phyloP scores from a whole-genome alignment of 2,113 vertebrate species.

The Martes martes region DNA sequence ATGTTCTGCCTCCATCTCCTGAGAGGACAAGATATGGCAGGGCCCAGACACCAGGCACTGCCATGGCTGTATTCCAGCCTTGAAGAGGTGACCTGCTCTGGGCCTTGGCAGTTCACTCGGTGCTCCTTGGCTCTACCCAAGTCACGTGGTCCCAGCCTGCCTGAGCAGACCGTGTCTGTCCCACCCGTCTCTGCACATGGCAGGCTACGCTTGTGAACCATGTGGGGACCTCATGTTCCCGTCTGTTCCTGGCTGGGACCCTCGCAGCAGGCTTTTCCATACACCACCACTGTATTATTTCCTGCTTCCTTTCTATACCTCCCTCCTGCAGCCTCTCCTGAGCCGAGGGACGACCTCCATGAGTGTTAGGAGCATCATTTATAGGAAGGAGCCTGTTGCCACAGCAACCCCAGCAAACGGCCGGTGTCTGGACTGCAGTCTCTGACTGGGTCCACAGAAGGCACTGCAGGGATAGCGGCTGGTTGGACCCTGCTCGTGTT shows the following conservation, averaged over 20 bases:
- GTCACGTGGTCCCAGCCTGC: not conserved
- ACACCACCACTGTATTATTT: not conserved
- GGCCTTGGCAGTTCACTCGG: not conserved
- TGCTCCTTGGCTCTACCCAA: not conserved
- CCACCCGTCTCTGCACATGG: too few relatives aligned
- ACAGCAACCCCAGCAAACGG: conserved; percentile 16
- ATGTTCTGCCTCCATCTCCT: not conserved
- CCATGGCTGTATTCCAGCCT: not conserved
- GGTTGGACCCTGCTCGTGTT: conserved; percentile 20
- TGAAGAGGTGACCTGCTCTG: not conserved
- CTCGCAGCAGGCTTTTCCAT: not conserved
- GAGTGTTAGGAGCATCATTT: conserved; percentile 37
- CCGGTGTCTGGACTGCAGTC: not conserved
- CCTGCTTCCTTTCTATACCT: not conserved
- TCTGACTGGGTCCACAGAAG: conserved; percentile 74
- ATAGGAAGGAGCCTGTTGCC: conserved; percentile 46
- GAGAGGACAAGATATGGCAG: not conserved
- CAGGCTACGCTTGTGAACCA: not conserved
- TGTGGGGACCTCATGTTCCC: not conserved
- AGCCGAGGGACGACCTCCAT: not conserved
- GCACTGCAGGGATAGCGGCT: not conserved
- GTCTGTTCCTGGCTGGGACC: not conserved
- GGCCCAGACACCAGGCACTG: too few relatives aligned
- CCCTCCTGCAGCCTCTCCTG: not conserved
- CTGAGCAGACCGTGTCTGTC: not conserved